phyloP scores from a whole-genome alignment of 2,888 invertebrate species.

The Plutella xylostella region DNA sequence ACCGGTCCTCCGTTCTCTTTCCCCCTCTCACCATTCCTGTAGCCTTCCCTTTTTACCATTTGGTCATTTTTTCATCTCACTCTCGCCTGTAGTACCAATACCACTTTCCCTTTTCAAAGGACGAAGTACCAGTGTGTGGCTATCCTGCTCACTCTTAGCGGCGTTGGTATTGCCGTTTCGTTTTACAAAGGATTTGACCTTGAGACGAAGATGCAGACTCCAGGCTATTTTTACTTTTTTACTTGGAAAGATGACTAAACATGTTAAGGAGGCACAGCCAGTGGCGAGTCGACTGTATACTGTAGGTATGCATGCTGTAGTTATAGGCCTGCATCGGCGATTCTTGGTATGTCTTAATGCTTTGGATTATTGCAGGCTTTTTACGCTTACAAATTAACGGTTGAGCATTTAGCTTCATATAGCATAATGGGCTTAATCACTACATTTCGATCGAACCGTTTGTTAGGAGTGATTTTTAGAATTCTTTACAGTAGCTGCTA shows the following conservation, averaged over 20 bases:
- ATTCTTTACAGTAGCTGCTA: too few relatives aligned
- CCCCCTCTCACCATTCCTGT: slow-evolving; percentile 20
- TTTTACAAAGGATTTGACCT: slow-evolving; percentile 60
- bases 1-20: slow-evolving; percentile 50
- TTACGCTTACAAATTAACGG: too few relatives aligned
- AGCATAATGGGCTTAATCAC: too few relatives aligned
- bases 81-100: slow-evolving; percentile 54
- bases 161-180: slow-evolving; percentile 26
- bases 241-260: slow-evolving; percentile 65
- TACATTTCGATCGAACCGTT: too few relatives aligned
- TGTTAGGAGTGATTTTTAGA: too few relatives aligned
- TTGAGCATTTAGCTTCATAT: too few relatives aligned
- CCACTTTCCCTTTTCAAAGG: slow-evolving; percentile 70
- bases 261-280: slow-evolving; percentile 42
- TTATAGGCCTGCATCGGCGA: too few relatives aligned
- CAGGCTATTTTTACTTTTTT: slow-evolving; percentile 66
- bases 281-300: too few relatives aligned
- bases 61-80: slow-evolving; percentile 65
- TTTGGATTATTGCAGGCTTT: too few relatives aligned
- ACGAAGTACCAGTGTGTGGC: slow-evolving; percentile 50
- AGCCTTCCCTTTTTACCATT: slow-evolving; percentile 42
- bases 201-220: slow-evolving; percentile 60
- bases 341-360: too few relatives aligned
- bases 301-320: too few relatives aligned
- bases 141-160: slow-evolving; percentile 24